Base-by-base conservation (phyloP, 2,797 vertebrate genomes). In the Pseudotriccus pelzelni region DNA sequence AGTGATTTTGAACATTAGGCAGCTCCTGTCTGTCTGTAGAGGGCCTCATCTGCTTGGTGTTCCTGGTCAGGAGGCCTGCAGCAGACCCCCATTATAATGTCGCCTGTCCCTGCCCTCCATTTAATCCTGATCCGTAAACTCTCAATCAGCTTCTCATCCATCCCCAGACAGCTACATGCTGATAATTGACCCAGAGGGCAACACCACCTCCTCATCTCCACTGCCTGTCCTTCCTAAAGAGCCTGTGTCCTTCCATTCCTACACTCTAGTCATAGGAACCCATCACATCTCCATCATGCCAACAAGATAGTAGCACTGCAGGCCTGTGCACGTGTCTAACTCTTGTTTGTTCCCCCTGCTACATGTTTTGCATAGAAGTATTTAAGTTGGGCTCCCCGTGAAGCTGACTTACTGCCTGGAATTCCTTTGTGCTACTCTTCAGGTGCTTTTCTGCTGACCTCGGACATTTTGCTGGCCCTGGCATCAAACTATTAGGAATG, bases 241-340 rank as follows among this genome's bases (percentile, higher is more conserved):
- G 50, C 37, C 23, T 55, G 5, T 47, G 14, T 83, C n/a, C 21
- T 58, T 89, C 5, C 30, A 27, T 22, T 70, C 14, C 22, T 50
- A 58, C 4, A 52, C 36, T 50, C 28, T 50, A 56, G 3, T 30
- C 12, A 58, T 4, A 52, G 50, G 44, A 70, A 24, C 28, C 32
- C 64, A 34, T 12, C 21, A 23, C 18, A 8, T 50, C 23, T 83
- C 20, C 4, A 15, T 0, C 0, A 22, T 2, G 5, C 14, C 34
- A 44, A 25, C 21, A 34, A 44, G 8, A 22, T 39, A 15, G 21
- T 18, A 63, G 7, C 6, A 24, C 28, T 50, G 20, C 14, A 58
- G 23, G 9, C 4, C 6, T 11, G 14, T 25, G 28, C 20, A 39
- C 5, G 24, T 22, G 7, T 63, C 27, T 34, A 39, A 50, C 43